Evolutionary conservation across 1,140 invertebrate species (phyloP).

Genomic region (Lepidotrigona ventralis): DNA sequence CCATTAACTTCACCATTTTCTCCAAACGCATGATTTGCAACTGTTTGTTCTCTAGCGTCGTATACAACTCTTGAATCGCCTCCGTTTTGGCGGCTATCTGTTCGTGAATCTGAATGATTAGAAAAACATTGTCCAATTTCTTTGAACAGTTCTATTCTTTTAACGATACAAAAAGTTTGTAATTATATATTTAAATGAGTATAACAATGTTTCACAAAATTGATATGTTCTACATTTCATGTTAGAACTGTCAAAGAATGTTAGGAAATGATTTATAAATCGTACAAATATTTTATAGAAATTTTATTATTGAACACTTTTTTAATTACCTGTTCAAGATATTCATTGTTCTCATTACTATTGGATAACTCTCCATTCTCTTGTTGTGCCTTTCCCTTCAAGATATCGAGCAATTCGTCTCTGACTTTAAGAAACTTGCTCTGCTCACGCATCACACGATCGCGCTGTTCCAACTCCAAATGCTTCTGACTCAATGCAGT

Average conservation of each 20-base stretch:
- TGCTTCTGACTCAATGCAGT: conserved; percentile 78
- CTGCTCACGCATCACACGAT: conserved; percentile 79
- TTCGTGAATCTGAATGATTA: conserved; percentile 25
- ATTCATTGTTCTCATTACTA: conserved; percentile 31
- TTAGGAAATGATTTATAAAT: neutral
- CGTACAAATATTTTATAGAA: too few species aligned
- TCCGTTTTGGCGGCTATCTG: conserved; percentile 78
- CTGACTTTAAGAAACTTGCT: conserved; percentile 80
- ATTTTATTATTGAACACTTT: too few species aligned
- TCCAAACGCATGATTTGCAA: conserved; percentile 81
- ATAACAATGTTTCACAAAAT: neutral
- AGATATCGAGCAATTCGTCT: conserved; percentile 72
- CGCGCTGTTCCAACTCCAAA: conserved; percentile 80
- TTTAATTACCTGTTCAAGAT: conserved; percentile 21
- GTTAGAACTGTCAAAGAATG: neutral
- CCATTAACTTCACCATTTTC: conserved; percentile 82
- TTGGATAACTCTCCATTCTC: conserved; percentile 26
- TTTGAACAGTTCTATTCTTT: neutral
- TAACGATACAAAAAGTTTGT: neutral
- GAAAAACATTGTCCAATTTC: neutral
- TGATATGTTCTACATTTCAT: neutral
- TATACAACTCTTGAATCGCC: conserved; percentile 80
- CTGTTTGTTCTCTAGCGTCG: conserved; percentile 81
- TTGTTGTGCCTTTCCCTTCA: conserved; percentile 65
- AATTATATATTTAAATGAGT: neutral